phyloP scores from a whole-genome alignment of 2,797 vertebrate genomes.

The Alcedo quadribrachys region DNA sequence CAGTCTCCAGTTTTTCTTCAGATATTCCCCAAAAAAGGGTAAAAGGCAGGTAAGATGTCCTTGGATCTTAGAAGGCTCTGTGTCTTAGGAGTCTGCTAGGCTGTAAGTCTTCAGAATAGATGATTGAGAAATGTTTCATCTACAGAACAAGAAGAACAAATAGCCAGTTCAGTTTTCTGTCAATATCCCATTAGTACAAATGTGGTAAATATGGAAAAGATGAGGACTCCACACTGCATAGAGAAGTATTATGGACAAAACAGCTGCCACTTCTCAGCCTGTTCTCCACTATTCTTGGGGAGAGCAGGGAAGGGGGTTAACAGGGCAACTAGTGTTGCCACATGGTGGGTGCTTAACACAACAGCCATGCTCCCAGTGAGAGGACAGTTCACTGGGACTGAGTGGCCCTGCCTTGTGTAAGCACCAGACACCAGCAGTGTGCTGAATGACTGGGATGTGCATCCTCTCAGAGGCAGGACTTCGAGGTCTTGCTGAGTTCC shows the following conservation, averaged over 20 bases:
- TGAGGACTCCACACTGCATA: neutral
- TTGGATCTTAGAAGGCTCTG: neutral
- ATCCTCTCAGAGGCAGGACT: neutral
- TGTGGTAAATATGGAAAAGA: neutral
- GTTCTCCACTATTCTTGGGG: neutral
- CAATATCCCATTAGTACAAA: neutral
- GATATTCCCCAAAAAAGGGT: neutral
- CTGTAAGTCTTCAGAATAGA: neutral
- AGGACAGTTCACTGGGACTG: neutral
- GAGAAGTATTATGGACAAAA: neutral
- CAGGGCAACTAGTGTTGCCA: neutral
- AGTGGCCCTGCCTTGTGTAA: neutral
- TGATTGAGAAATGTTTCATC: neutral
- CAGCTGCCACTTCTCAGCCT: neutral
- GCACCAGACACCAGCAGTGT: neutral
- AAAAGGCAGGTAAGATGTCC: neutral
- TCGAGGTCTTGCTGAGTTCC: neutral
- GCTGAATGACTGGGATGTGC: neutral
- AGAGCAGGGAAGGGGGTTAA: neutral
- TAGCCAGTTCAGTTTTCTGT: neutral
- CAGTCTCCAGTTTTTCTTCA: neutral
- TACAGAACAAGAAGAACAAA: neutral
- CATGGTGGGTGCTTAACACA: neutral
- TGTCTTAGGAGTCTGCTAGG: neutral
- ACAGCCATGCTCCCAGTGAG: neutral